These are phyloP conservation scores for Chrysochloris asiatica DNA, from an alignment of 2,113 vertebrate genomes.

Conservation along the genomic window DNA sequence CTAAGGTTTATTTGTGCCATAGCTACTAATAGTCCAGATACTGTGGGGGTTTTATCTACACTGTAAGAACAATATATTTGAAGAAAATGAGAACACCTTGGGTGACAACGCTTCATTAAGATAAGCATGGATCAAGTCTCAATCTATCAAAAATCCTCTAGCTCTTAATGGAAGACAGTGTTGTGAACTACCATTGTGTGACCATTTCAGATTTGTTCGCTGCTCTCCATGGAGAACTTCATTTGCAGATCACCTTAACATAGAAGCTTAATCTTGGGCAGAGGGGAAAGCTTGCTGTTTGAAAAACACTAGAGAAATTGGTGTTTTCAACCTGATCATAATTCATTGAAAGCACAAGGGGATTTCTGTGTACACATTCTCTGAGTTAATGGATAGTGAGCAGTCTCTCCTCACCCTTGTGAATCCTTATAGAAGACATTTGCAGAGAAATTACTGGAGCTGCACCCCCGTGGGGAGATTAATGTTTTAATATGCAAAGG, in stretches of 20 bases:
- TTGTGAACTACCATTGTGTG: not conserved
- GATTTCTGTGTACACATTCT: conserved; percentile 40
- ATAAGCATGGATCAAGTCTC: conserved; percentile 20
- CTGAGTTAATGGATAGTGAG: conserved; percentile 58
- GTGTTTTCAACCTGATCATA: conserved; percentile 36
- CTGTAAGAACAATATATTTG: conserved; percentile 31
- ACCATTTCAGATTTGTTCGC: not conserved
- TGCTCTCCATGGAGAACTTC: not conserved
- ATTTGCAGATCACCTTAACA: conserved; percentile 14
- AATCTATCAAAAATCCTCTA: not conserved
- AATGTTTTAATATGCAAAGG: conserved; percentile 74
- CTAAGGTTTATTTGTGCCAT: conserved; percentile 55
- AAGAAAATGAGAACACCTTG: conserved; percentile 13
- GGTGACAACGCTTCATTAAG: conserved; percentile 51
- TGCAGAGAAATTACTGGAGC: conserved; percentile 64
- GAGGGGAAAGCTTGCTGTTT: not conserved
- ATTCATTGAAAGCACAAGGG: conserved; percentile 52
- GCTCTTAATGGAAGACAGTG: not conserved
- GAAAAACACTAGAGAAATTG: conserved; percentile 40
- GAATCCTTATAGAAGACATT: conserved; percentile 69
- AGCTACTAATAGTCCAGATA: conserved; percentile 35
- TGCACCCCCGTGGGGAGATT: conserved; percentile 61
- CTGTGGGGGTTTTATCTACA: not conserved
- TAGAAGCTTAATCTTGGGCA: conserved; percentile 28
- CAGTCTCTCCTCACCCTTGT: conserved; percentile 61